Evolutionary conservation across 1,140 invertebrate species (phyloP).

Genomic region (Lethrus apterus): DNA sequence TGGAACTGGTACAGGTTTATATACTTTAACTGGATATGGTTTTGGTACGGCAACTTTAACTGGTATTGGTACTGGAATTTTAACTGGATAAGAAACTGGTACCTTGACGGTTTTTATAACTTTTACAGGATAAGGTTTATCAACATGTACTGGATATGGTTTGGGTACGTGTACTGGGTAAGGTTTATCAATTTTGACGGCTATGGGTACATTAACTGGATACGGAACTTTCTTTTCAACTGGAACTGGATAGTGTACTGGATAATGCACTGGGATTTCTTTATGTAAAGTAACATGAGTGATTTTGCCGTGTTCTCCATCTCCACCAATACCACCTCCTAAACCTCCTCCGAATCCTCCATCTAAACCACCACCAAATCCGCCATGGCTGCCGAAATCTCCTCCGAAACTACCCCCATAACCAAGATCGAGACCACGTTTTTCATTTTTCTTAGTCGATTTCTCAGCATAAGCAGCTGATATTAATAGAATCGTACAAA

Average conservation of each 20-base stretch:
- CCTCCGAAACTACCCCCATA: neutral
- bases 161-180: constrained; percentile 45
- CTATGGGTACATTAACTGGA: neutral
- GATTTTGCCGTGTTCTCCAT: neutral
- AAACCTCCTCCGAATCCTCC: neutral
- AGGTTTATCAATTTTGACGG: constrained; percentile 40
- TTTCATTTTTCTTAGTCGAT: neutral
- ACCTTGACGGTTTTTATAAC: constrained; percentile 46
- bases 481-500: constrained; percentile 4
- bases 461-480: neutral
- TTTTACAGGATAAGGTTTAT: constrained; percentile 48
- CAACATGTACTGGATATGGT: constrained; percentile 50
- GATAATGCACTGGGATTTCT: constrained; percentile 5
- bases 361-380: neutral
- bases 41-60: constrained; percentile 35
- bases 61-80: constrained; percentile 44
- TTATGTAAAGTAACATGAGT: constrained; percentile 3
- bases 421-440: neutral
- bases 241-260: neutral
- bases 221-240: constrained; percentile 5
- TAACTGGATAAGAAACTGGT: constrained; percentile 46
- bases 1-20: constrained; percentile 33
- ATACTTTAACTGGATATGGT: constrained; percentile 30
- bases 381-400: neutral
- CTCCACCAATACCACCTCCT: neutral